Conservation (phyloP, 1,140 invertebrate genomes). For the Whitmania pigra region DNA sequence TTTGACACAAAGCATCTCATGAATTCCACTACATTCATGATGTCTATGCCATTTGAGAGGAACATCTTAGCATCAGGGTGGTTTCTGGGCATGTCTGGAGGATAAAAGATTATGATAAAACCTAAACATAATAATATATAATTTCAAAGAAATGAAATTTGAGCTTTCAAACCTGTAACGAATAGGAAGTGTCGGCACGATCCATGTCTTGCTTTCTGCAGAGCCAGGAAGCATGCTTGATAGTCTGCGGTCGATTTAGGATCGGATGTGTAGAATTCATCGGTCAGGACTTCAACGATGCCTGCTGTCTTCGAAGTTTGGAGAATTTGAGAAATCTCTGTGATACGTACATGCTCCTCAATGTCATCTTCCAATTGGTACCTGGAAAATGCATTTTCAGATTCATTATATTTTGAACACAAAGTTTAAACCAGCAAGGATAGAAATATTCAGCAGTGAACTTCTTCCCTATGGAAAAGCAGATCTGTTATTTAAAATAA, state of each 20-base stretch:
- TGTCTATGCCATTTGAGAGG: conserved; percentile 14
- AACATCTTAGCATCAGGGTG: conserved; percentile 14
- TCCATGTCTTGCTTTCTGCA: conserved; percentile 7
- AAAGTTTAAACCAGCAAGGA: no score
- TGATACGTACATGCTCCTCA: conserved; percentile 13
- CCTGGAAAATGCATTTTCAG: no score
- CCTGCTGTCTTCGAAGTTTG: conserved; percentile 1
- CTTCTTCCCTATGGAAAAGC: no score
- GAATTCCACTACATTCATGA: conserved; percentile 15
- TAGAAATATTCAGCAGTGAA: no score
- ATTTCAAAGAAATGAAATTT: background rate
- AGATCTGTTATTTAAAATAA: no score
- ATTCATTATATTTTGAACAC: background rate
- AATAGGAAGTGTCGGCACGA: conserved; percentile 14
- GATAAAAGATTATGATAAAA: background rate
- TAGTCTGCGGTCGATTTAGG: conserved; percentile 16
- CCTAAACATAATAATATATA: background rate
- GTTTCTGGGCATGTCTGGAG: conserved; percentile 17
- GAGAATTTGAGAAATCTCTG: conserved; percentile 7
- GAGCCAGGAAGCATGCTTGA: conserved; percentile 9
- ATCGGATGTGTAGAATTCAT: background rate
- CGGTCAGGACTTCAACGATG: conserved; percentile 10
- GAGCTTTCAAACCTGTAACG: conserved; percentile 9
- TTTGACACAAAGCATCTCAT: conserved; percentile 20
- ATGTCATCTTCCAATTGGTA: conserved; percentile 13